A percentile compares a stretch with the other conserved stretches of the same genome.
These are phyloP conservation scores for Axea sp. DNA, from an alignment of 2,888 invertebrate genomes.

Conservation along the genomic window DNA sequence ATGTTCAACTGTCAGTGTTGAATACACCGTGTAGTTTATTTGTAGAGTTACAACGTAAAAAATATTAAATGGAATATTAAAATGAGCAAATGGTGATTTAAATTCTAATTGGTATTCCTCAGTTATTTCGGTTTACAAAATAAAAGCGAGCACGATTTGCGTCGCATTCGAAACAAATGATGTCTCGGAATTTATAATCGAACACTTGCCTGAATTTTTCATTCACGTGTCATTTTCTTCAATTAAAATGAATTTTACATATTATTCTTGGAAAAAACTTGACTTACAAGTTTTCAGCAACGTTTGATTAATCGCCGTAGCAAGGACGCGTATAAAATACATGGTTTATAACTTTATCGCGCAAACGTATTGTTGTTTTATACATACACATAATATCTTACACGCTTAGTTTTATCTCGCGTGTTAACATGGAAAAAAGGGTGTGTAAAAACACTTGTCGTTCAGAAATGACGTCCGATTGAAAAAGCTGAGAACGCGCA, in stretches of 20 bases:
- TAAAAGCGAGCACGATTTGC: too few species aligned
- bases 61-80: too few species aligned
- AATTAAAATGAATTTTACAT: background rate
- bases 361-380: constrained; percentile 1
- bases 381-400: constrained; percentile 3
- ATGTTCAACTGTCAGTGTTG: too few species aligned
- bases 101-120: too few species aligned
- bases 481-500: constrained; percentile 4
- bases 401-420: constrained; percentile 15
- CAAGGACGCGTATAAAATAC: constrained; percentile 18
- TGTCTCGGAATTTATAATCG: too few species aligned
- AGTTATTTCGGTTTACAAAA: too few species aligned
- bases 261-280: constrained; percentile 1
- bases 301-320: constrained; percentile 13
- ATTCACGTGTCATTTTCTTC: background rate
- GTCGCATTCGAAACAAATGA: too few species aligned
- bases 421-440: constrained; percentile 19
- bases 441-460: constrained; percentile 5
- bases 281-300: constrained; percentile 1
- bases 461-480: constrained; percentile 16
- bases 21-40: too few species aligned
- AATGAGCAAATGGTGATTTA: too few species aligned
- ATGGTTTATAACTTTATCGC: constrained; percentile 9
- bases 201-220: too few species aligned
- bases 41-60: too few species aligned